Percentiles rank a stretch among this genome's conserved stretches.
phyloP scores from a whole-genome alignment of 2,113 vertebrate species.

The Pycnonotus jocosus region DNA sequence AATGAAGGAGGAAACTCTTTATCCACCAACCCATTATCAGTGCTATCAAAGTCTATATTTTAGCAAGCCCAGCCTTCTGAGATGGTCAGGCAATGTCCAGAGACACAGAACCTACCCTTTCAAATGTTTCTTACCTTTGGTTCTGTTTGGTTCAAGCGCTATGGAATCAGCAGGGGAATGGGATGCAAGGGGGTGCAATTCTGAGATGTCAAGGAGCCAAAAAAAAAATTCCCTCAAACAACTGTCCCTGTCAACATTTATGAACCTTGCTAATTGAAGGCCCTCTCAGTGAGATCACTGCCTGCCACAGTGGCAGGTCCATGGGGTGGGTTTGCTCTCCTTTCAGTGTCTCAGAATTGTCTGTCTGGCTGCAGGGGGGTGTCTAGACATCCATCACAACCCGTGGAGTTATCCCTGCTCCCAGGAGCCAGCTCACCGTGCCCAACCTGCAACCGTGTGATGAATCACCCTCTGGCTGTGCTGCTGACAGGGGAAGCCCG shows the following conservation, averaged over 20 bases:
- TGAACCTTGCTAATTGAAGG: background rate
- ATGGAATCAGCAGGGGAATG: background rate
- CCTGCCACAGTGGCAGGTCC: background rate
- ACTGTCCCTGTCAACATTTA: background rate
- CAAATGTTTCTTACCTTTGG: background rate
- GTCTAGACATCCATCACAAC: background rate
- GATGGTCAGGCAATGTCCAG: background rate
- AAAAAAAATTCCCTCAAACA: background rate
- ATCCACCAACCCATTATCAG: background rate
- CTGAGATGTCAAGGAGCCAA: background rate
- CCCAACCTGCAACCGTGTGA: background rate
- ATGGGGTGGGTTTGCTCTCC: background rate
- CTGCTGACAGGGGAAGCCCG: background rate
- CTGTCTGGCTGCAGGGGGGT: background rate
- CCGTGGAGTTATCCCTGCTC: background rate
- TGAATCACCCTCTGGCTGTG: conserved; percentile 1
- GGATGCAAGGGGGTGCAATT: background rate
- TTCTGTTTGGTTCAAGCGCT: background rate
- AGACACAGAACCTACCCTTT: background rate
- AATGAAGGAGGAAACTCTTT: background rate
- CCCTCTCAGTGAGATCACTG: background rate
- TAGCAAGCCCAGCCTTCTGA: background rate
- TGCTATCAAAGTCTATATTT: background rate
- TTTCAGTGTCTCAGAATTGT: background rate
- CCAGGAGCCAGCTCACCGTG: background rate